These are phyloP conservation scores for Sturnus vulgaris DNA, from an alignment of 2,113 vertebrate species.

Conservation along the genomic window DNA sequence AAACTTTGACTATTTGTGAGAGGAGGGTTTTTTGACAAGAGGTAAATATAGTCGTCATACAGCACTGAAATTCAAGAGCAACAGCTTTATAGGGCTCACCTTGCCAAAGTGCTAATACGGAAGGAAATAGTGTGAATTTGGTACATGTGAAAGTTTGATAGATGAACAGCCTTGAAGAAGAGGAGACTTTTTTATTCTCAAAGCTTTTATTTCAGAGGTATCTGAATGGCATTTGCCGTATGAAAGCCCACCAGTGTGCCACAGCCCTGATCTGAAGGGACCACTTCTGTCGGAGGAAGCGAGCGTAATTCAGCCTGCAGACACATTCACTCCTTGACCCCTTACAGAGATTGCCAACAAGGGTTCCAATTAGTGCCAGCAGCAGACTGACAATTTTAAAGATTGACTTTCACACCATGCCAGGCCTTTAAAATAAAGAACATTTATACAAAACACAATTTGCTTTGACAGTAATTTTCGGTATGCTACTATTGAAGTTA, in stretches of 20 bases:
- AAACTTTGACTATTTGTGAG: not conserved
- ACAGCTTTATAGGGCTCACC: not conserved
- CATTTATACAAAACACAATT: constrained; percentile 25
- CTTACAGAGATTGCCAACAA: not conserved
- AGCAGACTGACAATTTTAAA: constrained; percentile 32
- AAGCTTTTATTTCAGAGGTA: not conserved
- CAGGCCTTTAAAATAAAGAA: constrained; percentile 33
- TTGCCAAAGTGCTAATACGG: not conserved
- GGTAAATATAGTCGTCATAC: not conserved
- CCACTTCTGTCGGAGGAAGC: not conserved
- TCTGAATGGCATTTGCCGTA: not conserved
- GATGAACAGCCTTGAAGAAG: not conserved
- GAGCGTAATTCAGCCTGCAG: not conserved
- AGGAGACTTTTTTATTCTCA: not conserved
- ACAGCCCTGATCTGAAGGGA: not conserved
- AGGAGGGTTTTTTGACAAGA: not conserved
- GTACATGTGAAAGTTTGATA: not conserved
- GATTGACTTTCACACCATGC: constrained; percentile 19
- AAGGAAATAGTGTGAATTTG: not conserved
- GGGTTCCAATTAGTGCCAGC: constrained; percentile 42
- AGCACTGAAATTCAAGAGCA: not conserved
- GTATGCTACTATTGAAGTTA: constrained; percentile 42
- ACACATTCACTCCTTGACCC: not conserved
- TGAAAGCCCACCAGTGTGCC: not conserved
- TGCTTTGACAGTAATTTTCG: constrained; percentile 49